phyloP scores from a whole-genome alignment of 2,113 vertebrate genomes.

The Malaclemys terrapin region DNA sequence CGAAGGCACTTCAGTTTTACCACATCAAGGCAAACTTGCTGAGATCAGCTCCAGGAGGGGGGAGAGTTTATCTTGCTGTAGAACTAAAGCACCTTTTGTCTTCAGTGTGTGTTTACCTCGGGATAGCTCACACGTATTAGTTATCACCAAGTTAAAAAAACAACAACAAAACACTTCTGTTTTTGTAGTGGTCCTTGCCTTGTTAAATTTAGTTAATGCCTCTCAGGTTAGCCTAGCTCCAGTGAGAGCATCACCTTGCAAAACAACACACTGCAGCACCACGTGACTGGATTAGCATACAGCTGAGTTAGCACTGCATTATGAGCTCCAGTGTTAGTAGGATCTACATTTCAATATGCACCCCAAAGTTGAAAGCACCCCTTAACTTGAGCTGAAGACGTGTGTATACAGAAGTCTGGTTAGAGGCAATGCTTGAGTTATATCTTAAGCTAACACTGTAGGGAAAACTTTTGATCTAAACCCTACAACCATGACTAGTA shows the following conservation, averaged over 20 bases:
- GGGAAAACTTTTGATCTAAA: background rate
- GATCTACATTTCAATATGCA: background rate
- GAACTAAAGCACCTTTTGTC: background rate
- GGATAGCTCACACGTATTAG: background rate
- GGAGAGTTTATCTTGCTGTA: background rate
- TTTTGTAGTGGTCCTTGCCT: background rate
- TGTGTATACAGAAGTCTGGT: background rate
- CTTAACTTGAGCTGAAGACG: background rate
- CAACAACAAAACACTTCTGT: no score
- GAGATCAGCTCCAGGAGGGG: background rate
- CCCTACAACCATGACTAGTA: background rate
- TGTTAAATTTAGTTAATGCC: background rate
- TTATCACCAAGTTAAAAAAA: background rate
- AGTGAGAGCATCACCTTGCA: background rate
- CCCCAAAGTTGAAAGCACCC: background rate
- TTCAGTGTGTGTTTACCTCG: background rate
- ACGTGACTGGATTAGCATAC: background rate
- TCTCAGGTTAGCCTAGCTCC: background rate
- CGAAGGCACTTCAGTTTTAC: background rate
- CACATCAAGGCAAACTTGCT: background rate
- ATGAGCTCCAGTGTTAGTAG: background rate
- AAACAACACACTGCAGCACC: background rate
- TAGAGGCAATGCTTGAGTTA: background rate
- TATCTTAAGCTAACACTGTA: background rate
- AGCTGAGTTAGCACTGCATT: background rate